Conservation (phyloP, 2,888 invertebrate species). For the Nomada fucata region DNA sequence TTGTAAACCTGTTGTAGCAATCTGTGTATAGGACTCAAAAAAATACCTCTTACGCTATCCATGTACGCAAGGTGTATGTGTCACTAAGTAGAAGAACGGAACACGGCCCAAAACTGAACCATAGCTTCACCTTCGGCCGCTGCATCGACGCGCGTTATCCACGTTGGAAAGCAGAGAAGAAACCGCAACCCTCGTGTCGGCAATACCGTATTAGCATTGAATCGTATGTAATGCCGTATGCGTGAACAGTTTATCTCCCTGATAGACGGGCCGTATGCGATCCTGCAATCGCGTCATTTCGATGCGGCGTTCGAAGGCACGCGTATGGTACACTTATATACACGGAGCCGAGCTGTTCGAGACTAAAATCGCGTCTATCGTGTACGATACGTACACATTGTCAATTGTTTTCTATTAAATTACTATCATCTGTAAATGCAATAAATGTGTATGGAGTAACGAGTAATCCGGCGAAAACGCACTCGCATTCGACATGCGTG, state of each 20-base stretch:
- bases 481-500: slow-evolving; percentile 35
- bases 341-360: slow-evolving; percentile 75
- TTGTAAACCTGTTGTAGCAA: slow-evolving; percentile 67
- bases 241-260: too few species aligned
- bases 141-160: slow-evolving; percentile 51
- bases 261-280: too few species aligned
- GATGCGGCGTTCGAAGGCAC: slow-evolving; percentile 70
- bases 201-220: too few species aligned
- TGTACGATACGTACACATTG: slow-evolving; percentile 58
- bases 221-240: too few species aligned
- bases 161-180: neutral
- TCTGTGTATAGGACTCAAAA: slow-evolving; percentile 69
- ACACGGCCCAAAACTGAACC: slow-evolving; percentile 70
- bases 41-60: slow-evolving; percentile 64
- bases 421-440: slow-evolving; percentile 63
- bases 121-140: slow-evolving; percentile 69
- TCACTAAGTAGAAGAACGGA: slow-evolving; percentile 75
- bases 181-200: too few species aligned
- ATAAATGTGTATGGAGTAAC: slow-evolving; percentile 58
- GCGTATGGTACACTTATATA: slow-evolving; percentile 69
- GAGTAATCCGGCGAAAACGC: slow-evolving; percentile 49
- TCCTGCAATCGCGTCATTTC: slow-evolving; percentile 20
- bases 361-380: slow-evolving; percentile 68
- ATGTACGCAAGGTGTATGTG: slow-evolving; percentile 68
- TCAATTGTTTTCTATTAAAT: slow-evolving; percentile 64